Base-by-base conservation (phyloP, 37 sponge, comb jelly and placozoan species). In the Agelas oroides region DNA sequence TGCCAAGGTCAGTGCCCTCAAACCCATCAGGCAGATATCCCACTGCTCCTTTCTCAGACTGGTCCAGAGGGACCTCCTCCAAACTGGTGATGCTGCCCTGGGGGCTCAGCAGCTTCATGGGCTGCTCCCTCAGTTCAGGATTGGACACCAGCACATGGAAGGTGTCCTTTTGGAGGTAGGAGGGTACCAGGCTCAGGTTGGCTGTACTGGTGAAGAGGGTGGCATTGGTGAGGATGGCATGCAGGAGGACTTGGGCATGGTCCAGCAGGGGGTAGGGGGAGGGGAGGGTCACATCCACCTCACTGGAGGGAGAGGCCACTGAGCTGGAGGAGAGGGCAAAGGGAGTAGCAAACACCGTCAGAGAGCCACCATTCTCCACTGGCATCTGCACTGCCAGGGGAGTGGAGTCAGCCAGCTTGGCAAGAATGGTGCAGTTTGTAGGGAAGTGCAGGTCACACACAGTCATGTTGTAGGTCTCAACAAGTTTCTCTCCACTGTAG, bases 11-110 rank as follows among this genome's bases (percentile, higher is more conserved):
- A 17, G 87, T 37, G 32, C 61, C 66, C 36, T 80, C 64, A 37
- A 53, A 87, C 27, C 87, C 87, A 72, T 87, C 87, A 15, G 87
- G 87, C 34, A 87, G 63, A 31, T 87, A 87, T 6, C 87, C 87
- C 35, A 52, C 74, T 1, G 38, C 34, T 33, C 73, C 81, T 56
- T 87, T 87, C 39, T 87, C 87, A 37, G 80, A 72, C 55, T 87
- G 87, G 32, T 87, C 87, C 62, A 87, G 38, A 31, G 31, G 23
- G 5, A 80, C 40, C 65, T 87, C 87, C 38, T 25, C 36, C 23
- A 80, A 35, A 6, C 28, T 59, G 31, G 37, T 34, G 24, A 87
- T 80, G 0, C 56, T 25, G 14, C 64, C 65, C 15, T 73, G 39
- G 41, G 56, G 63, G 24, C 58, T 41, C 25, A 34, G 16, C 52